Base-by-base conservation (phyloP, 2,797 vertebrate genomes). In the Cercopithecus neglectus region DNA sequence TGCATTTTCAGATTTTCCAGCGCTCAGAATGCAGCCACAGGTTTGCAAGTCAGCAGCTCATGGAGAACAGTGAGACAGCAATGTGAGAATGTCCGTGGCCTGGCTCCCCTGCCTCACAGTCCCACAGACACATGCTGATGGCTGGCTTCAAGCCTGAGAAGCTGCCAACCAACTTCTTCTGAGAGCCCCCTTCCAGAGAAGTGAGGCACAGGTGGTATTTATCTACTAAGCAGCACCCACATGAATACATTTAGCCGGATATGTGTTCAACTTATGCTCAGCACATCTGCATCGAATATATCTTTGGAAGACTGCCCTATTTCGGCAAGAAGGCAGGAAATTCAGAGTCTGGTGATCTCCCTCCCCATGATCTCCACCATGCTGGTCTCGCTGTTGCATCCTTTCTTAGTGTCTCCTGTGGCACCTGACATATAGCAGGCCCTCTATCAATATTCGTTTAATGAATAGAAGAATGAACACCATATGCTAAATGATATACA, bases 231-330 rank as follows among this genome's bases (percentile, higher is more conserved):
- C 13, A 72, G 83, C 88, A 72, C 93, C 70, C 82, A 24, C 36
- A 59, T 67, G 89, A 93, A 72, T 57, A 74, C 13, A 19, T 46
- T 88, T 48, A 96, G 72, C 88, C 72, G 8, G 91, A 74, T 90
- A n/a, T 33, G 17, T 81, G 48, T 81, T 92, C 76, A 89, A n/a
- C 72, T 46, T 86, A 46, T 14, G 59, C 84, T 83, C 85, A 91
- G 72, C 91, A 94, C 85, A 92, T 94, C 95, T 98, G 95, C 46
- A 67, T 85, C 85, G 78, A 94, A 87, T 97, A 86, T n/a, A 83
- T 67, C 79, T 93, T 93, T 91, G 96, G 89, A 95, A 92, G 72
- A 50, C 67, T 97, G 85, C 96, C 70, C 92, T 74, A 64, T 48
- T 57, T 0, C 7, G 48, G 55, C 53, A 80, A 55, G 89, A 83